A percentile compares a stretch with the other conserved stretches of the same genome.
These are phyloP conservation scores for Thecophora atra DNA, from an alignment of 2,888 invertebrate species.

Conservation along the genomic window DNA sequence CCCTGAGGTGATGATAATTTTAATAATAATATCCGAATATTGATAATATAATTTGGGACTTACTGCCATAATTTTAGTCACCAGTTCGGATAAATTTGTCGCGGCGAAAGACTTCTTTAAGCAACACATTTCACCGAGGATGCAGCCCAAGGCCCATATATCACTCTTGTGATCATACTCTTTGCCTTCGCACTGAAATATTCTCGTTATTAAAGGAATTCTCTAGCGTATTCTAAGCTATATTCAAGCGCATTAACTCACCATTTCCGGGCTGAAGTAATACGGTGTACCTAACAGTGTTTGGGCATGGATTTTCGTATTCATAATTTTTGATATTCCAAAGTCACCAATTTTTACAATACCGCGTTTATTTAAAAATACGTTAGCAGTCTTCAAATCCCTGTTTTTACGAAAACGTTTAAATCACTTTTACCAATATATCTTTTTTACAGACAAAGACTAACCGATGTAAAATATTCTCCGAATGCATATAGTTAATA, in stretches of 20 bases:
- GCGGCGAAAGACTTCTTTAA: constrained; percentile 79
- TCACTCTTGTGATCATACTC: constrained; percentile 81
- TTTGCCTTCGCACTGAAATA: constrained; percentile 75
- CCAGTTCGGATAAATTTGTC: constrained; percentile 76
- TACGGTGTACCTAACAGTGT: constrained; percentile 79
- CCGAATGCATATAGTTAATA: constrained; percentile 76
- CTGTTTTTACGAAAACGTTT: constrained; percentile 58
- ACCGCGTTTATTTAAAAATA: constrained; percentile 75
- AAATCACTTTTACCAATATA: not conserved
- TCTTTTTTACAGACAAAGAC: not conserved
- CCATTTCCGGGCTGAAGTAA: constrained; percentile 79
- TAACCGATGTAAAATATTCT: constrained; percentile 72
- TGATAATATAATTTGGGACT: constrained; percentile 27
- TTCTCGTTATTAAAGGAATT: not conserved
- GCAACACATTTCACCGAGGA: constrained; percentile 79
- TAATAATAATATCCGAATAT: not conserved
- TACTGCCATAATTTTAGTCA: constrained; percentile 78
- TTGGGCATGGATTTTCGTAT: constrained; percentile 73
- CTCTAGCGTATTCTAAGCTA: not conserved
- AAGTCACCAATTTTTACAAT: constrained; percentile 79
- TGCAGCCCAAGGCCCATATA: constrained; percentile 81
- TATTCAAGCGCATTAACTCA: constrained; percentile 49
- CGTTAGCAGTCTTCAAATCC: constrained; percentile 79
- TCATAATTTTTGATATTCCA: constrained; percentile 79
- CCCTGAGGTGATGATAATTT: constrained; percentile 65